Conservation (phyloP, 2,113 vertebrate species). For the Thunnus thynnus region DNA sequence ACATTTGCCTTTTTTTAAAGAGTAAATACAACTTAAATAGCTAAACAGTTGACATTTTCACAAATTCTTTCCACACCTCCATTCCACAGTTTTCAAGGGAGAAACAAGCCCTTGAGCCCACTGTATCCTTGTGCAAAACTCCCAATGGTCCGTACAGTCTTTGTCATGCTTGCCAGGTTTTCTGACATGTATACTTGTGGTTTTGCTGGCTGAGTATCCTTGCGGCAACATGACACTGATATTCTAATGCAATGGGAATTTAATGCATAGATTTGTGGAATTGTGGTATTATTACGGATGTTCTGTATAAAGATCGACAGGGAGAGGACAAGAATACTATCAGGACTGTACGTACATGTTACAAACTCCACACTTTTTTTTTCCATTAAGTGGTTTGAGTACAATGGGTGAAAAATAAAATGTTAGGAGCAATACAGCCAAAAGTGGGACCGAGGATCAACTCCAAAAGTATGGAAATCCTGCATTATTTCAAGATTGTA, state of each 20-base stretch:
- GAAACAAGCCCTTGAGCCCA: conserved; percentile 72
- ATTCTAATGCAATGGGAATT: conserved; percentile 54
- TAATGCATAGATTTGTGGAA: conserved; percentile 71
- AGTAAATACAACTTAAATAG: conserved; percentile 85
- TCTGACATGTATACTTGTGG: conserved; percentile 58
- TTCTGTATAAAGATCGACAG: conserved; percentile 44
- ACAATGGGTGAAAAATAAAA: conserved; percentile 48
- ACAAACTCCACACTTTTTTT: conserved; percentile 37
- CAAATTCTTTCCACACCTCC: conserved; percentile 69
- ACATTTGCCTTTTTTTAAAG: conserved; percentile 77
- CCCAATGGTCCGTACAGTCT: conserved; percentile 61
- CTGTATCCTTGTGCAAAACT: conserved; percentile 70
- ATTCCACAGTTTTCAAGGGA: conserved; percentile 70
- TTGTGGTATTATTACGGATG: conserved; percentile 38
- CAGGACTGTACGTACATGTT: conserved; percentile 52
- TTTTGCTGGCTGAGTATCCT: conserved; percentile 60
- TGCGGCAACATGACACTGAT: conserved; percentile 56
- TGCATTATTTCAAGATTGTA: conserved; percentile 44
- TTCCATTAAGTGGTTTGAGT: conserved; percentile 42
- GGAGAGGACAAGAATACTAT: conserved; percentile 42
- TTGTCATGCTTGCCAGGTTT: conserved; percentile 63
- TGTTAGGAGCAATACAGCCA: conserved; percentile 39
- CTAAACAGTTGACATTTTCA: conserved; percentile 80
- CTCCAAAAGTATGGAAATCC: conserved; percentile 1
- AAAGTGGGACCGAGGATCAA: conserved; percentile 35